Conservation (phyloP, 1,140 invertebrate genomes). For the Neotoxoptera formosana region DNA sequence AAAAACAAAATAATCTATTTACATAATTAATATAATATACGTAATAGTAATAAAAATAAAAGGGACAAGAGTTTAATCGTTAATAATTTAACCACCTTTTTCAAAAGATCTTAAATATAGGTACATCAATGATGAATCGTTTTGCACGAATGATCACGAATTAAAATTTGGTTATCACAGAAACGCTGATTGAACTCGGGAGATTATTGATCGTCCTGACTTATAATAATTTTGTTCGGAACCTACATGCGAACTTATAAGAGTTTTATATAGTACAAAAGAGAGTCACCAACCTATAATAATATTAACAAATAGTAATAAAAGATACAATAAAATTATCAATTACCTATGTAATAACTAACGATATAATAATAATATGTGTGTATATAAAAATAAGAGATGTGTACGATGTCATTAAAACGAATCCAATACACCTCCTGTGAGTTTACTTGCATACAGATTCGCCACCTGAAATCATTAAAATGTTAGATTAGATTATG, state of each 20-base stretch:
- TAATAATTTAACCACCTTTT: neutral
- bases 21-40: neutral
- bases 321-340: slow-evolving; percentile 34
- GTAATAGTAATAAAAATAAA: slow-evolving; percentile 16
- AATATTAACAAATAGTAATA: slow-evolving; percentile 31
- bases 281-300: slow-evolving; percentile 25
- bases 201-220: slow-evolving; percentile 2
- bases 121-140: neutral
- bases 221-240: slow-evolving; percentile 12
- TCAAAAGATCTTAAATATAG: neutral
- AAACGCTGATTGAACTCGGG: slow-evolving; percentile 41
- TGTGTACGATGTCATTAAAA: slow-evolving; percentile 63
- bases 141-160: slow-evolving; percentile 10
- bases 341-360: slow-evolving; percentile 17
- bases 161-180: slow-evolving; percentile 34
- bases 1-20: neutral
- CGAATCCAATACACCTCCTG: slow-evolving; percentile 70
- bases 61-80: neutral
- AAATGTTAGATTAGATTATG: neutral
- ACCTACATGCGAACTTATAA: neutral
- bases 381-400: slow-evolving; percentile 31
- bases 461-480: slow-evolving; percentile 69
- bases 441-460: slow-evolving; percentile 75
- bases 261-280: slow-evolving; percentile 30
- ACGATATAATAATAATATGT: neutral